Base-by-base conservation (phyloP, 1,140 invertebrate genomes). In the Scaptomyza montana region DNA sequence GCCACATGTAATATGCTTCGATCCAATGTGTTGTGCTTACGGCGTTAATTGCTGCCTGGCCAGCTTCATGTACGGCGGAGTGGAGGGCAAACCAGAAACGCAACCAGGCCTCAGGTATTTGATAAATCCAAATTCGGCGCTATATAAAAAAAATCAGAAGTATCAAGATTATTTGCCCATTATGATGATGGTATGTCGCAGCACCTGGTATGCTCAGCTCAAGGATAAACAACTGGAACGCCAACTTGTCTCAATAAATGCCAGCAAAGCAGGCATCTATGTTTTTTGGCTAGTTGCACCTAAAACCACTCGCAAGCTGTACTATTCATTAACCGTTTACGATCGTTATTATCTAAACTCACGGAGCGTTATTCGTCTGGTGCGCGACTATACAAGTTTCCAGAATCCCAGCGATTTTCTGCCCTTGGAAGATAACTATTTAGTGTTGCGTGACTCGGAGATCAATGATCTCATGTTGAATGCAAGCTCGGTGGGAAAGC, bases 261-360 rank as follows among this genome's bases (percentile, higher is more conserved):
- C n/a, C 5, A 28, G 9, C 2, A 49, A 60, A 0, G 49, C 55
- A 0, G 49, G 33, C 9, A 59, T 82, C 49, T 80, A 68, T 65
- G 74, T 82, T 1, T 13, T 80, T 10, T 82, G 79, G 79, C 41
- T 82, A 12, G 74, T 71, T 0, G 43, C 74, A 0, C 70, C 79
- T 0, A 7, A 8, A 3, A 56, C 66, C 2, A 41, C 66, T 0
- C 59, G 60, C 1, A 62, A 60, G 1, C 6, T 80, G 2, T 47
- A 54, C 33, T 82, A 78, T 25, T 71, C 78, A 0, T 8, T 82
- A 3, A 82, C 79, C 5, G 30, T 70, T n/a, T 80, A 53, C 5
- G 71, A 80, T 71, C 54, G 55, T 0, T 28, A 45, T 8, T 77
- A 74, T 47, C 43, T 45, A 0, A 41, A 78, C 6, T 71, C 78